A percentile compares a stretch with the other conserved stretches of the same genome.
Evolutionary conservation across 1,140 invertebrate species (phyloP).

Genomic region (Conus ventricosus): DNA sequence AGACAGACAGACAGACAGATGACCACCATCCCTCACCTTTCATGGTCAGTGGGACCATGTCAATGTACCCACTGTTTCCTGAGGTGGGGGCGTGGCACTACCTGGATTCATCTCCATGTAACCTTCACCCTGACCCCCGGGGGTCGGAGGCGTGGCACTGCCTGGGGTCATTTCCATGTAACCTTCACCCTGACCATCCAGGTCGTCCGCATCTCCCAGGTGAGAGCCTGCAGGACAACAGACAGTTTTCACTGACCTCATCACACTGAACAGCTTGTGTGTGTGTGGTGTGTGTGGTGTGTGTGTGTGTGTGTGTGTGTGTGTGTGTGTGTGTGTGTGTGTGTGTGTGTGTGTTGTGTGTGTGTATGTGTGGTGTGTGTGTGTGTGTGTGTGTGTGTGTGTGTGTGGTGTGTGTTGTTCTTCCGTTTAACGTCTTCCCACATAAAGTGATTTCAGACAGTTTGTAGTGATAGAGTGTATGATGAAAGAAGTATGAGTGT

Average conservation of each 20-base stretch:
- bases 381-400: neutral
- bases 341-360: conserved; percentile 6
- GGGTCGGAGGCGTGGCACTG: conserved; percentile 29
- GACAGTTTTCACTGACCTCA: no score
- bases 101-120: conserved; percentile 79
- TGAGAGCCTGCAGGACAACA: neutral
- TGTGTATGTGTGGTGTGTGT: no score
- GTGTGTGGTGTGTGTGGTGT: no score
- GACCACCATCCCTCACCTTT: conserved; percentile 73
- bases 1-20: no score
- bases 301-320: no score
- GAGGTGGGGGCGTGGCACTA: conserved; percentile 46
- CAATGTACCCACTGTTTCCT: conserved; percentile 80
- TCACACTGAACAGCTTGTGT: no score
- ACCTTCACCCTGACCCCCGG: conserved; percentile 41
- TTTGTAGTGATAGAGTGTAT: no score
- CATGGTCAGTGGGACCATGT: conserved; percentile 83
- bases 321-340: neutral
- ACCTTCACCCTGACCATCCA: conserved; percentile 34
- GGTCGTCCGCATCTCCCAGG: conserved; percentile 4
- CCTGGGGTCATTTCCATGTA: conserved; percentile 79
- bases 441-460: no score
- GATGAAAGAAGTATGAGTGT: no score
- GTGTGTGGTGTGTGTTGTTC: no score
- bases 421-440: no score